Percentiles rank a stretch among this genome's conserved stretches.
These are phyloP conservation scores for Drosophila ficusphila DNA, from an alignment of 1,140 invertebrate species.

Conservation along the genomic window DNA sequence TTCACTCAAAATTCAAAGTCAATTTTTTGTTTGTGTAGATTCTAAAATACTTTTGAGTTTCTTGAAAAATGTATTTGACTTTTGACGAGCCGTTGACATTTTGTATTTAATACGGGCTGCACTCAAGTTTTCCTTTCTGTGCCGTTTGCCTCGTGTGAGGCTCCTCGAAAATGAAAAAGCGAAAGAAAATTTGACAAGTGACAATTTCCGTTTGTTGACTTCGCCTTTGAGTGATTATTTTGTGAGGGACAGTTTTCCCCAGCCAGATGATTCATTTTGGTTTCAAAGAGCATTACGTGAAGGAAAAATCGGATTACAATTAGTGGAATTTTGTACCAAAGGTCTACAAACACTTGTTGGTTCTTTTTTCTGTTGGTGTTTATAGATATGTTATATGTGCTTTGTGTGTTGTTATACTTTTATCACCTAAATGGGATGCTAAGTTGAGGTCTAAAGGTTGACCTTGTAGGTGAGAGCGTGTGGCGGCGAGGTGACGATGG, in stretches of 20 bases:
- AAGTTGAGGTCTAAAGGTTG: constrained; percentile 28
- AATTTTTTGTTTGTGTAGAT: not conserved
- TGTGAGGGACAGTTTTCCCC: constrained; percentile 15
- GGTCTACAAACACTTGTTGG: constrained; percentile 1
- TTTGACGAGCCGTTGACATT: constrained; percentile 72
- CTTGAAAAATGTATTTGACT: constrained; percentile 12
- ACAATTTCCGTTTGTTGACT: constrained; percentile 76
- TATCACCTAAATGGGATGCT: constrained; percentile 14
- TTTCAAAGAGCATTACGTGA: constrained; percentile 62
- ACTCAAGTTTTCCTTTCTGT: constrained; percentile 40
- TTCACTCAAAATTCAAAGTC: no score
- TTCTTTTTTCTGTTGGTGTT: constrained; percentile 45
- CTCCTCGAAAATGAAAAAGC: constrained; percentile 37
- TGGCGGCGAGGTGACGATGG: constrained; percentile 7
- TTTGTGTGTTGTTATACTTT: constrained; percentile 15
- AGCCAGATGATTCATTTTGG: constrained; percentile 62
- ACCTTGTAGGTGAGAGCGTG: constrained; percentile 40
- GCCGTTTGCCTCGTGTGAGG: constrained; percentile 23
- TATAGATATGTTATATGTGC: constrained; percentile 54
- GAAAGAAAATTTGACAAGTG: constrained; percentile 70
- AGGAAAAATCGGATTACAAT: constrained; percentile 32
- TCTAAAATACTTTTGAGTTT: constrained; percentile 28
- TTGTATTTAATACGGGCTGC: constrained; percentile 71
- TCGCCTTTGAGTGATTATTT: constrained; percentile 40
- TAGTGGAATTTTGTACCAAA: not conserved